These are phyloP conservation scores for Corynorhinus townsendii DNA, from an alignment of 2,113 vertebrate genomes.

Conservation along the genomic window DNA sequence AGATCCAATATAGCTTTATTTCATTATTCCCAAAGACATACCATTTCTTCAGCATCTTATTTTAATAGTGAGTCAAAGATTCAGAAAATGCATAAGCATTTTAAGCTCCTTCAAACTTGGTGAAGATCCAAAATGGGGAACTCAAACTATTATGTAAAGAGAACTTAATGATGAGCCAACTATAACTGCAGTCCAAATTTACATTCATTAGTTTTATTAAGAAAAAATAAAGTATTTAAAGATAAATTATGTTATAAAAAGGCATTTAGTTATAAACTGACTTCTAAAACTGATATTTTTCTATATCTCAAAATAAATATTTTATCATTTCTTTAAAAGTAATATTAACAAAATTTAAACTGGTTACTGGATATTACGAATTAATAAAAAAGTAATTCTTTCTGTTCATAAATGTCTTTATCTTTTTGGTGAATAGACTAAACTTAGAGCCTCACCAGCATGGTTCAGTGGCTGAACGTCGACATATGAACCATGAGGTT, in stretches of 20 bases:
- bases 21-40: not conserved
- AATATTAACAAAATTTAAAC: not conserved
- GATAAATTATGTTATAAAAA: not conserved
- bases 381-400: not conserved
- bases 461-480: no score
- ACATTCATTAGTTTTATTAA: not conserved
- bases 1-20: not conserved
- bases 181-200: not conserved
- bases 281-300: slow-evolving; percentile 7
- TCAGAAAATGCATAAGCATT: not conserved
- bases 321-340: not conserved
- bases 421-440: not conserved
- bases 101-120: not conserved
- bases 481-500: no score
- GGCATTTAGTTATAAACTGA: not conserved
- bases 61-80: not conserved
- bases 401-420: not conserved
- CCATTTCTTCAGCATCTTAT: not conserved
- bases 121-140: not conserved
- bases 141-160: not conserved
- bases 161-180: not conserved
- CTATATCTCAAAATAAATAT: not conserved
- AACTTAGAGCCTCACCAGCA: not conserved
- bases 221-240: not conserved
- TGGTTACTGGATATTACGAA: not conserved